Conservation (phyloP, 2,797 vertebrate genomes). For the Falco concolor region DNA sequence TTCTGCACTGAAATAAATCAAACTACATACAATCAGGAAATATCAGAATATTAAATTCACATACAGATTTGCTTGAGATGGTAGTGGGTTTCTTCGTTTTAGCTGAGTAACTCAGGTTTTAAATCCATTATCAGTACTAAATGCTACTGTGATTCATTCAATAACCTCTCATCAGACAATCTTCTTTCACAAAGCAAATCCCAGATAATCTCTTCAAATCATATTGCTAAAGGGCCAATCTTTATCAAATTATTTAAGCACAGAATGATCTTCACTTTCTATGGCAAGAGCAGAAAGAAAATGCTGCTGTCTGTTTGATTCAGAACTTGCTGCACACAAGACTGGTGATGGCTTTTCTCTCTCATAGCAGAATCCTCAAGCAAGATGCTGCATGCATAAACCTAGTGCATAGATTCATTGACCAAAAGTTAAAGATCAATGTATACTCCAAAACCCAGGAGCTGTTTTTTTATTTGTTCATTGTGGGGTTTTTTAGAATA, state of each 20-base stretch:
- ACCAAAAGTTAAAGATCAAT: background rate
- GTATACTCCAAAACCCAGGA: background rate
- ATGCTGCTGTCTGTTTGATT: background rate
- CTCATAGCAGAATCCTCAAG: background rate
- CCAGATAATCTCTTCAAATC: slow-evolving; percentile 31
- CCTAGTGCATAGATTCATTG: background rate
- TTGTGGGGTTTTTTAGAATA: background rate
- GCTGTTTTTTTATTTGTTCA: background rate
- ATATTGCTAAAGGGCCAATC: background rate
- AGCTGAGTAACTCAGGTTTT: background rate
- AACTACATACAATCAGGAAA: background rate
- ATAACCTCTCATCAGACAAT: slow-evolving; percentile 33
- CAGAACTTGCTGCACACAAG: background rate
- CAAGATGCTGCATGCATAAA: background rate
- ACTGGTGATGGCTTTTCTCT: background rate
- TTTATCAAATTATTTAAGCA: slow-evolving; percentile 35
- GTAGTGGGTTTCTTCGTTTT: background rate
- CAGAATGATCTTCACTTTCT: background rate
- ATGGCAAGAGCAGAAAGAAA: background rate
- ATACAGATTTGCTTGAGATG: background rate
- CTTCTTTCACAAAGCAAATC: slow-evolving; percentile 48
- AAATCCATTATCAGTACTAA: slow-evolving; percentile 29
- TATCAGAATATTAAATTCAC: background rate
- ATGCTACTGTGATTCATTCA: slow-evolving; percentile 27
- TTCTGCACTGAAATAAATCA: background rate